These are phyloP conservation scores for Amblyopsis rosae DNA, from an alignment of 2,113 vertebrate genomes.

Conservation along the genomic window DNA sequence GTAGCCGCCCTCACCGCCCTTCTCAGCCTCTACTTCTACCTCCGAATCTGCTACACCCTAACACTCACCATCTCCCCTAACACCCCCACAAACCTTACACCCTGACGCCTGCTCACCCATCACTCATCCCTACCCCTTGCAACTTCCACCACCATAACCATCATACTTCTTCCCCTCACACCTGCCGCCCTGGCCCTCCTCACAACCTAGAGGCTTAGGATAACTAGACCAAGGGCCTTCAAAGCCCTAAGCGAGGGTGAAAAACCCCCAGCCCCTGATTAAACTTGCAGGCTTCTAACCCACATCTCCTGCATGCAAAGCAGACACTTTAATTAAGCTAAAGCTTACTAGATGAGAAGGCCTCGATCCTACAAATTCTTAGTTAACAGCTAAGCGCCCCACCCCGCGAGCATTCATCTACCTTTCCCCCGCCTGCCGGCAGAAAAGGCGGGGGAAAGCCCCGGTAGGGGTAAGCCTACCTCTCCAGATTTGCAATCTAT, in stretches of 20 bases:
- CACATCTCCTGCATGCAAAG: too few relatives aligned
- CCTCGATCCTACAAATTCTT: too few relatives aligned
- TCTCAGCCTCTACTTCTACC: neutral
- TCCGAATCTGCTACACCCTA: slow-evolving; percentile 33
- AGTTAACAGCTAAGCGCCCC: too few relatives aligned
- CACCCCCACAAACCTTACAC: neutral
- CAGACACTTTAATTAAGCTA: too few relatives aligned
- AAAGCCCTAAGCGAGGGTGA: slow-evolving; percentile 47
- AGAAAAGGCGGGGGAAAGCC: too few relatives aligned
- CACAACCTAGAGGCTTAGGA: slow-evolving; percentile 32
- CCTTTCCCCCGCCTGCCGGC: too few relatives aligned
- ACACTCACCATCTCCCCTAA: slow-evolving; percentile 17
- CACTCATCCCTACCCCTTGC: neutral
- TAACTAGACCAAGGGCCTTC: slow-evolving; percentile 51
- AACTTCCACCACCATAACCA: neutral
- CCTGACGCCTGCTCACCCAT: neutral
- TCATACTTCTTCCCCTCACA: accelerated
- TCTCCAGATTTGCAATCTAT: too few relatives aligned
- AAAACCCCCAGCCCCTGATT: slow-evolving; percentile 47
- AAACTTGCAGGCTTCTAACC: slow-evolving; percentile 1
- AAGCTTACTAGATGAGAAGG: too few relatives aligned
- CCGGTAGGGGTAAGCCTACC: too few relatives aligned
- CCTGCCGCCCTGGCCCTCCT: accelerated
- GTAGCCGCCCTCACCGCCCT: too few relatives aligned
- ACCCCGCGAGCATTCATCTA: too few relatives aligned